These are phyloP conservation scores for Columba livia DNA, from an alignment of 2,113 vertebrate genomes.

Conservation along the genomic window DNA sequence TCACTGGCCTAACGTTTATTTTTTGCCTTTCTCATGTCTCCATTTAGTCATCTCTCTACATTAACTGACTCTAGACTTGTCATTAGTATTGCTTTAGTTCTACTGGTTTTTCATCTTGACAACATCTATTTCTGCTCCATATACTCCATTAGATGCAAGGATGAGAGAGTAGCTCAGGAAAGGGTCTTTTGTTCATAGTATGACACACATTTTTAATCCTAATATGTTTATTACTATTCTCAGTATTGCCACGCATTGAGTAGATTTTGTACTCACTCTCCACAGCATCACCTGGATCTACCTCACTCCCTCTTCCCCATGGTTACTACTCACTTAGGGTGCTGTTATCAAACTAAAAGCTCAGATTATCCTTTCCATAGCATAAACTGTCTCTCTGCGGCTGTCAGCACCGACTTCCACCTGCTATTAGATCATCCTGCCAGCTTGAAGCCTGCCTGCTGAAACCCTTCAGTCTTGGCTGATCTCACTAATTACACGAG, in stretches of 20 bases:
- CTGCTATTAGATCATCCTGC: not conserved
- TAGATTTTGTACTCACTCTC: not conserved
- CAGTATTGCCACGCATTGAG: not conserved
- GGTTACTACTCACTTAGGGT: not conserved
- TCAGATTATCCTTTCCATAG: not conserved
- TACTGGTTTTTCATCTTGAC: not conserved
- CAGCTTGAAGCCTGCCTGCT: not conserved
- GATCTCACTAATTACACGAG: not conserved
- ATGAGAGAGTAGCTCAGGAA: not conserved
- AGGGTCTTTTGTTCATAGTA: not conserved
- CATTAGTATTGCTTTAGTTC: not conserved
- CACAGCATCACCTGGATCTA: not conserved
- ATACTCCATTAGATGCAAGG: not conserved
- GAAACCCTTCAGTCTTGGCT: not conserved
- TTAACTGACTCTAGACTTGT: not conserved
- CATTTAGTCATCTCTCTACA: conserved; percentile 14
- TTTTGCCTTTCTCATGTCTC: not conserved
- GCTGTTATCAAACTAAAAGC: not conserved
- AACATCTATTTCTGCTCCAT: not conserved
- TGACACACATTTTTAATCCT: not conserved
- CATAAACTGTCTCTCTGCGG: fast-evolving
- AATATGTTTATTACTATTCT: not conserved
- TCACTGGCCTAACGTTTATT: not conserved
- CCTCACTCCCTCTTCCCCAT: not conserved
- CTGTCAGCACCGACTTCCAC: not conserved